phyloP scores from a whole-genome alignment of 2,113 vertebrate genomes.

The Podarcis muralis region DNA sequence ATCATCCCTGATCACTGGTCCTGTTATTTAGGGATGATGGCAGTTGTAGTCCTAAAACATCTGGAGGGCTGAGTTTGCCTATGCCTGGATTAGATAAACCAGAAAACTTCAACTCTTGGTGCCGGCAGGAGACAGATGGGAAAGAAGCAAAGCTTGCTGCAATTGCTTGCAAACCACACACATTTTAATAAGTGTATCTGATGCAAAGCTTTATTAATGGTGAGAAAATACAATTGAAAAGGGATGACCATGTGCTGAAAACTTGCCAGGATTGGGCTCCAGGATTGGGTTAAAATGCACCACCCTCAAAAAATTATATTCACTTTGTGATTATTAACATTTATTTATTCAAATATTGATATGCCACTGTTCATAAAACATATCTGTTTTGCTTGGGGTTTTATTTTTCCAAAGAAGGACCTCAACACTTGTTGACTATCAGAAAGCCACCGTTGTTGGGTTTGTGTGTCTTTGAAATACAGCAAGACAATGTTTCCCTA shows the following conservation, averaged over 20 bases:
- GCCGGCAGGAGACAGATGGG: too few relatives aligned
- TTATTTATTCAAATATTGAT: too few relatives aligned
- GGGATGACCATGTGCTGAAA: background rate
- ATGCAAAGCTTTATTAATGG: background rate
- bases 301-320: background rate
- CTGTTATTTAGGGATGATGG: too few relatives aligned
- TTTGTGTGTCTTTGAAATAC: fast-evolving
- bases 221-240: background rate
- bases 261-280: background rate
- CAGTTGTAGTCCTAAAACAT: too few relatives aligned
- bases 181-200: background rate
- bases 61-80: too few relatives aligned
- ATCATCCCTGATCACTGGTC: too few relatives aligned
- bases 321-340: background rate
- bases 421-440: background rate
- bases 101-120: background rate
- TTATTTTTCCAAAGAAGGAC: background rate
- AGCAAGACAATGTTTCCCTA: background rate
- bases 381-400: background rate
- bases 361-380: too few relatives aligned
- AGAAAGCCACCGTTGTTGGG: background rate
- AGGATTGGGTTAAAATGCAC: background rate
- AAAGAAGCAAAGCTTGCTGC: background rate
- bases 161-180: background rate
- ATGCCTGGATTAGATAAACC: background rate